Conservation (phyloP, 1,140 invertebrate species). For the Eubasilissa regina region DNA sequence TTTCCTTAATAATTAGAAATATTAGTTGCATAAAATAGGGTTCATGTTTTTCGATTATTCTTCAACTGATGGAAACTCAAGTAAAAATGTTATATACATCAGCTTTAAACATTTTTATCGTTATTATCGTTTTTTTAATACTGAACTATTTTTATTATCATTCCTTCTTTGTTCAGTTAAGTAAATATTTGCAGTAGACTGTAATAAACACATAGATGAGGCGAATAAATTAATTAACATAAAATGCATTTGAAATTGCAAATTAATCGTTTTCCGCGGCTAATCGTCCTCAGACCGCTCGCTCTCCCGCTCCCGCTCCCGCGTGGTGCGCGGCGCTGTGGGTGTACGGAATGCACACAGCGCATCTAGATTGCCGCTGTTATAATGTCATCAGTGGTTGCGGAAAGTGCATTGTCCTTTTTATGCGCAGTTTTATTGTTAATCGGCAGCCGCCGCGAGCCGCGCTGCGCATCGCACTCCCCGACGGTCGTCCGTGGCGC, state of each 20-base stretch:
- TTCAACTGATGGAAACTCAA: no score
- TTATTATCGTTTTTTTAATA: no score
- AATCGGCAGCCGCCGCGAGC: slow-evolving; percentile 21
- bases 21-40: no score
- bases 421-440: slow-evolving; percentile 51
- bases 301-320: neutral
- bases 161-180: neutral
- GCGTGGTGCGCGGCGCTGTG: neutral
- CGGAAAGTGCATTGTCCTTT: slow-evolving; percentile 56
- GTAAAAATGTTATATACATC: no score
- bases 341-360: slow-evolving; percentile 32
- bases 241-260: slow-evolving; percentile 17
- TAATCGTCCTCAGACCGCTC: slow-evolving; percentile 27
- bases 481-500: slow-evolving; percentile 1
- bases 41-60: no score
- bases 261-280: slow-evolving; percentile 6
- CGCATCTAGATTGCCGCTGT: slow-evolving; percentile 44
- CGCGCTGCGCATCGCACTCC: slow-evolving; percentile 29
- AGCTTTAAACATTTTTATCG: no score
- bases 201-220: neutral
- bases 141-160: no score
- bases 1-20: no score
- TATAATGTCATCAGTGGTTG: slow-evolving; percentile 51
- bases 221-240: slow-evolving; percentile 5
- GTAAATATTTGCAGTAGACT: neutral